A percentile compares a stretch with the other conserved stretches of the same genome.
Conservation (phyloP, 2,888 invertebrate genomes). For the Sphaerophoria taeniata region DNA sequence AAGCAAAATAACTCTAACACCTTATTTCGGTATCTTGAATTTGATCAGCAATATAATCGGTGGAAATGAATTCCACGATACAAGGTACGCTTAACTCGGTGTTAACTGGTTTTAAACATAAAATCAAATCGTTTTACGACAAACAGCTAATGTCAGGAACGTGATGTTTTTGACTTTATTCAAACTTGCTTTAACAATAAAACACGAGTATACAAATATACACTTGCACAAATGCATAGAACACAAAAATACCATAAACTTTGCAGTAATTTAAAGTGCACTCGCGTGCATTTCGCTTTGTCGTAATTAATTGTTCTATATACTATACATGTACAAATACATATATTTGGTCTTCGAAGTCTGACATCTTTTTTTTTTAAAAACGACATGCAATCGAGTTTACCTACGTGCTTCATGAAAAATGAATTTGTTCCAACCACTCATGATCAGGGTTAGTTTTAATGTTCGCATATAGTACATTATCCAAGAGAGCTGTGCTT, state of each 20-base stretch:
- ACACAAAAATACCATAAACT: constrained; percentile 11
- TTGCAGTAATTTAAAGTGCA: constrained; percentile 45
- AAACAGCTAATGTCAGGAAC: constrained; percentile 31
- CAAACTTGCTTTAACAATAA: constrained; percentile 17
- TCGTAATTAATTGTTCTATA: constrained; percentile 20
- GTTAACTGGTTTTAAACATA: constrained; percentile 4
- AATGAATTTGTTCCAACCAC: constrained; percentile 31
- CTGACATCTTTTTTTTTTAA: constrained; percentile 50
- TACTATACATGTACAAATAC: not conserved
- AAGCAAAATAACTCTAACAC: constrained; percentile 42
- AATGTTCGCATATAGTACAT: too few relatives aligned
- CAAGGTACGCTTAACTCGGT: not conserved
- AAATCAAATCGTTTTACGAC: constrained; percentile 7
- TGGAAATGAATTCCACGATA: constrained; percentile 25
- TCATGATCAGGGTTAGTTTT: constrained; percentile 40
- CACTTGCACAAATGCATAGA: not conserved
- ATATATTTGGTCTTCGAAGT: not conserved
- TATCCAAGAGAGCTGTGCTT: too few relatives aligned
- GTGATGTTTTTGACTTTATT: constrained; percentile 26
- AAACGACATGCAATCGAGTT: not conserved
- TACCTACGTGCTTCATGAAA: constrained; percentile 13
- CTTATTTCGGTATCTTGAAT: constrained; percentile 28
- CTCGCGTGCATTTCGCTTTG: constrained; percentile 58
- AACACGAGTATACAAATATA: not conserved
- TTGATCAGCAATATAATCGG: constrained; percentile 1